Percentiles rank a stretch among this genome's conserved stretches.
These are phyloP conservation scores for Embiotoca jacksoni DNA, from an alignment of 2,113 vertebrate genomes.

Conservation along the genomic window DNA sequence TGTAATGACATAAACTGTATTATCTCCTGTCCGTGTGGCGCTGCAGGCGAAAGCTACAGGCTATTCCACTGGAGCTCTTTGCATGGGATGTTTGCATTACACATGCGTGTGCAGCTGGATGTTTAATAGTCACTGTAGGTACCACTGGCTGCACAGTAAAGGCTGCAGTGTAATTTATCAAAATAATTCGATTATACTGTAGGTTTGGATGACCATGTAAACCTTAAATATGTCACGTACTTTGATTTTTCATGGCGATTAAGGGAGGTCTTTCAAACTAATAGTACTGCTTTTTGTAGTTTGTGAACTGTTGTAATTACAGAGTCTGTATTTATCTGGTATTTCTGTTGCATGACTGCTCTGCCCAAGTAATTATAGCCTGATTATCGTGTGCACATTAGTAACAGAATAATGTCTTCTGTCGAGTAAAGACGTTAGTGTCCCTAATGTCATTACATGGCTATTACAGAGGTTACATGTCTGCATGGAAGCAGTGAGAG, in stretches of 20 bases:
- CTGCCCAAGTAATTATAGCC: slow-evolving; percentile 45
- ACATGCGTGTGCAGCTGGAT: slow-evolving; percentile 14
- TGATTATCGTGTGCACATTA: slow-evolving; percentile 28
- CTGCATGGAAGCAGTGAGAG: slow-evolving; percentile 10
- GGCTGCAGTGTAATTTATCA: slow-evolving; percentile 1
- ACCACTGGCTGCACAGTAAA: slow-evolving; percentile 23
- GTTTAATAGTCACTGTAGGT: neutral
- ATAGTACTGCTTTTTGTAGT: slow-evolving; percentile 23
- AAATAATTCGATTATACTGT: slow-evolving; percentile 43
- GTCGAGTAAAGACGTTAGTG: slow-evolving; percentile 23
- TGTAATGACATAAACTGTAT: slow-evolving; percentile 25
- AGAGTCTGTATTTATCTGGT: slow-evolving; percentile 53
- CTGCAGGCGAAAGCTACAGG: neutral
- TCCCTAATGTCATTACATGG: slow-evolving; percentile 8
- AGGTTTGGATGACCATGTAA: slow-evolving; percentile 6
- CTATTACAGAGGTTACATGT: slow-evolving; percentile 12
- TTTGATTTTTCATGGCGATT: slow-evolving; percentile 12
- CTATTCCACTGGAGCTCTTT: slow-evolving; percentile 15
- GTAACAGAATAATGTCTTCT: slow-evolving; percentile 43
- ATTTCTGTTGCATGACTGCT: slow-evolving; percentile 47
- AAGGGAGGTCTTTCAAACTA: slow-evolving; percentile 1
- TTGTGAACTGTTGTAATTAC: slow-evolving; percentile 55
- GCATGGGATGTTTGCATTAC: slow-evolving; percentile 31
- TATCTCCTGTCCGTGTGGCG: neutral
- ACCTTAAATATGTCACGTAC: slow-evolving; percentile 20